Base-by-base conservation (phyloP, 30 jellyfish, hydroid and myxozoan species). In the Hydractinia symbiolongicarpus region DNA sequence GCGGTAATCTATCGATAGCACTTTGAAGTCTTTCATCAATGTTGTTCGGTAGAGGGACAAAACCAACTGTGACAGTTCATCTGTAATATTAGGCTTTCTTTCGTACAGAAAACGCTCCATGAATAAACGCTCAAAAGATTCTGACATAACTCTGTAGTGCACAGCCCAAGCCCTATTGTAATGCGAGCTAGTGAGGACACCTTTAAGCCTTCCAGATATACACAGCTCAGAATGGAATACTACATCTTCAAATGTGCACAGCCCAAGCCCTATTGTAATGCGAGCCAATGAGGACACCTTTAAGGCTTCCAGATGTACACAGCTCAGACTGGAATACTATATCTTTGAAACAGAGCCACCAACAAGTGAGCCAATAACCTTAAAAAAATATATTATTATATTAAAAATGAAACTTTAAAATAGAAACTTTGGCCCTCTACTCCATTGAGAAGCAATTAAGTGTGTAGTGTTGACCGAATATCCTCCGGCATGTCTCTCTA, bases 271-370 rank as follows among this genome's bases (percentile, higher is more conserved):
- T 44, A 54, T 82, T 82, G 86, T 82, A 82, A 51, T 82, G 90
- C 79, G 69, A 62, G 30, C 90, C 90, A 50, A 72, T 14, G 9
- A 82, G 7, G 8, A 68, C 90, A 21, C 90, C 90, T 40, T 73
- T 49, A 44, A 82, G 51, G 6, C 87, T 74, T 57, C 90, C 86
- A 8, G 90, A 67, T 53, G 85, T 61, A 49, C 79, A 72, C 55
- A 83, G 7, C 51, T 81, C 86, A 7, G 90, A 13, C 73, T 83
- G 90, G 54, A 72, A 83, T 7, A 83, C 69, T 30, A 83, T 67
- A 58, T 83, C 90, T 50, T 83, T 85, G 60, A 83, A 83, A 15
- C 90, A 60, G 90, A 83, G 57, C 90, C 80, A 6, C 53, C 53
- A 50, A 83, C 53, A 56, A 83, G 15, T 67, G 72, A 53, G 50